phyloP scores from a whole-genome alignment of 2,113 vertebrate species.

The Oenanthe oenanthe region DNA sequence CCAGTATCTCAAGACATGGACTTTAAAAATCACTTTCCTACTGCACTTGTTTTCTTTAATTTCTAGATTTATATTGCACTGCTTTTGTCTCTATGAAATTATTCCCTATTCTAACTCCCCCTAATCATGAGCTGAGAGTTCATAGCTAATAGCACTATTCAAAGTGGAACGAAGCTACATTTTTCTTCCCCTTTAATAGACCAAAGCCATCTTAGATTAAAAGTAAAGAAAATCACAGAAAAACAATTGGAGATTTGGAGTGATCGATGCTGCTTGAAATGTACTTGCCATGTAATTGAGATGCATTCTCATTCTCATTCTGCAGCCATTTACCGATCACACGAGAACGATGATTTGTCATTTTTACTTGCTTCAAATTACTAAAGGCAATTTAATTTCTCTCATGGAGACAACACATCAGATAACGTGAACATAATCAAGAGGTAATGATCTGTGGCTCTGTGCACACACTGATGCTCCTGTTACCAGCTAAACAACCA shows the following conservation, averaged over 20 bases:
- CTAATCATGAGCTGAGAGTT: slow-evolving; percentile 48
- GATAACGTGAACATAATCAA: slow-evolving; percentile 55
- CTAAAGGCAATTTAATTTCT: slow-evolving; percentile 64
- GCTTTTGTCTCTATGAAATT: slow-evolving; percentile 50
- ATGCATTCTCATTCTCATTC: slow-evolving; percentile 26
- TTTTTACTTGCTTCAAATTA: slow-evolving; percentile 61
- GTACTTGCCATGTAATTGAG: slow-evolving; percentile 51
- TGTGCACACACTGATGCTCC: neutral
- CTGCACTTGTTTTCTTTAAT: slow-evolving; percentile 26
- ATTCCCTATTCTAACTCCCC: slow-evolving; percentile 63
- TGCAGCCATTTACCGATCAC: slow-evolving; percentile 45
- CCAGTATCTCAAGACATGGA: neutral
- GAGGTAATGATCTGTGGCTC: slow-evolving; percentile 49
- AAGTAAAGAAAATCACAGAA: slow-evolving; percentile 42
- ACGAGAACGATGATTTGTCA: slow-evolving; percentile 51
- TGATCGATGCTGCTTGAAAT: slow-evolving; percentile 19
- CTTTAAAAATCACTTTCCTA: neutral
- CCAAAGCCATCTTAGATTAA: neutral
- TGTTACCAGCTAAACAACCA: neutral
- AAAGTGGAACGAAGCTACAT: slow-evolving; percentile 58
- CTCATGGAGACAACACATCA: slow-evolving; percentile 28
- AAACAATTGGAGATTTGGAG: slow-evolving; percentile 17
- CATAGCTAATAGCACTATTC: slow-evolving; percentile 60
- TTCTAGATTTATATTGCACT: slow-evolving; percentile 32
- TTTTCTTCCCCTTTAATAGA: neutral